Conservation (phyloP, 1,140 invertebrate species). For the Lasaia peninsularis region DNA sequence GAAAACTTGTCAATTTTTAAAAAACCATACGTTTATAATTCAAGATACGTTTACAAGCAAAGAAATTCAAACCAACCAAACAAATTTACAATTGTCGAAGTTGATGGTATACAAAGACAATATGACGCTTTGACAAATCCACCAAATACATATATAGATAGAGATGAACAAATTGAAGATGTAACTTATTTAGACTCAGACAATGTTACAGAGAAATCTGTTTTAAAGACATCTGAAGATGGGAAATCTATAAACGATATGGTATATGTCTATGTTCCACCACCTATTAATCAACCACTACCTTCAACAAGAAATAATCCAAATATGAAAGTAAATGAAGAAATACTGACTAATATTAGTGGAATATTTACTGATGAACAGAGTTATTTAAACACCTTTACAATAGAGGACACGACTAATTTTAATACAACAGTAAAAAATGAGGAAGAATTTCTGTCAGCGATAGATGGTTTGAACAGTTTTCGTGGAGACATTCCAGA, state of each 20-base stretch:
- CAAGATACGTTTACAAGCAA: background rate
- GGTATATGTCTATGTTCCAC: background rate
- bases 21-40: background rate
- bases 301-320: background rate
- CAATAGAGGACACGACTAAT: background rate
- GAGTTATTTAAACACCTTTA: background rate
- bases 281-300: background rate
- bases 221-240: background rate
- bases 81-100: constrained; percentile 3
- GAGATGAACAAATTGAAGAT: background rate
- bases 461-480: background rate
- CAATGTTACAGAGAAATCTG: background rate
- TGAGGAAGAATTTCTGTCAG: background rate
- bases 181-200: background rate
- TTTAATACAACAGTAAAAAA: background rate
- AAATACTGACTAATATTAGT: background rate
- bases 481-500: background rate
- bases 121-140: background rate
- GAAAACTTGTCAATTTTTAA: background rate
- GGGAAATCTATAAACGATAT: background rate
- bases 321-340: background rate
- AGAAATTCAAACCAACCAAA: constrained; percentile 6
- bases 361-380: background rate
- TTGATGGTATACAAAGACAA: background rate
- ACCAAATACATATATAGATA: background rate